These are phyloP conservation scores for Sitobion miscanthi DNA, from an alignment of 1,140 invertebrate species.

Conservation along the genomic window DNA sequence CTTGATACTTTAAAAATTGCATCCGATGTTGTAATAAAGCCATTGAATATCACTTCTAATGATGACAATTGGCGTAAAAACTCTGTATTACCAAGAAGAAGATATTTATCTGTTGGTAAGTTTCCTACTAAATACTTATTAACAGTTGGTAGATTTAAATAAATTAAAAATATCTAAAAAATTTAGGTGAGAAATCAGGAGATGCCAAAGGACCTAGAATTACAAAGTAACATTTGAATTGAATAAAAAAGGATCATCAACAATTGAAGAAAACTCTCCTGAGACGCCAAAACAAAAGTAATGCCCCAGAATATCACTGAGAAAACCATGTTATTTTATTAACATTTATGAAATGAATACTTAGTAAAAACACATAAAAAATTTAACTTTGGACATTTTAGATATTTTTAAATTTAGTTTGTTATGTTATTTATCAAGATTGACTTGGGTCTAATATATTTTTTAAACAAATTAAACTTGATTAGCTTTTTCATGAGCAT, in stretches of 20 bases:
- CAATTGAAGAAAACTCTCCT: constrained; percentile 30
- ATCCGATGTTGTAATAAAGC: background rate
- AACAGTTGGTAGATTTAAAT: background rate
- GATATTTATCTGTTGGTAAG: constrained; percentile 54
- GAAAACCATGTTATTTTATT: background rate
- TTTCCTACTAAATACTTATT: background rate
- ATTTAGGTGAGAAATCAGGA: constrained; percentile 42
- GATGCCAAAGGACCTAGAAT: constrained; percentile 38
- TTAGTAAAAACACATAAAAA: background rate
- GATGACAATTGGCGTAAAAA: constrained; percentile 51
- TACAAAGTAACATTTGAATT: constrained; percentile 44
- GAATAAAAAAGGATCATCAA: constrained; percentile 47
- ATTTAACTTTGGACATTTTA: background rate
- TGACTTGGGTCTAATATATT: background rate
- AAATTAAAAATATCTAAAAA: background rate
- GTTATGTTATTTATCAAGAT: constrained; percentile 30
- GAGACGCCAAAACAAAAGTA: constrained; percentile 35
- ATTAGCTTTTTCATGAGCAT: background rate
- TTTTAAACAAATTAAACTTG: background rate
- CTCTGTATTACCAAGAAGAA: constrained; percentile 32
- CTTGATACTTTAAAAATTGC: constrained; percentile 28
- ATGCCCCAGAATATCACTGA: background rate
- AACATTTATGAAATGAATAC: background rate
- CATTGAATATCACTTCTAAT: constrained; percentile 18
- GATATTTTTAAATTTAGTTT: background rate